phyloP scores from a whole-genome alignment of 2,113 vertebrate species.

The Sceloporus undulatus region DNA sequence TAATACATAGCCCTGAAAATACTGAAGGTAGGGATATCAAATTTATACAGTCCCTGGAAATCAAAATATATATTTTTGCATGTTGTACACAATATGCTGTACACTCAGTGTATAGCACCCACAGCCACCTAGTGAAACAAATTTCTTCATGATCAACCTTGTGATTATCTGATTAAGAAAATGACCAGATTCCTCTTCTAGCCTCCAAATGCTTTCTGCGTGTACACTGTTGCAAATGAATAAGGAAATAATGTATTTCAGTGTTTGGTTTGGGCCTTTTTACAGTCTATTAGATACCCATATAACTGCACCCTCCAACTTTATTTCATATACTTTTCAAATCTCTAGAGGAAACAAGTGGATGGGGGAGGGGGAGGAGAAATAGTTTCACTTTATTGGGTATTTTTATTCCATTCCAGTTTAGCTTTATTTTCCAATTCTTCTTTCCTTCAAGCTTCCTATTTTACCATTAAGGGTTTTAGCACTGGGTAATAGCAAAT shows the following conservation, averaged over 20 bases:
- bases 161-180: not conserved
- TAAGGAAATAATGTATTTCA: not conserved
- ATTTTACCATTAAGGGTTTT: slow-evolving; percentile 5
- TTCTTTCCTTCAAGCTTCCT: slow-evolving; percentile 24
- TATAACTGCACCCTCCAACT: not conserved
- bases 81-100: not conserved
- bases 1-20: not conserved
- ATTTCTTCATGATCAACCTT: not conserved
- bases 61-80: not conserved
- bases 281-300: not conserved
- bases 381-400: not conserved
- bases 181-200: not conserved
- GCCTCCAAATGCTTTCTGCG: not conserved
- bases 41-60: not conserved
- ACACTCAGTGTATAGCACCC: not conserved
- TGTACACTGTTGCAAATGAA: not conserved
- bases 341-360: not conserved
- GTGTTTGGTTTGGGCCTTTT: not conserved
- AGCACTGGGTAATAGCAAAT: slow-evolving; percentile 21
- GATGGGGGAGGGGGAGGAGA: not conserved
- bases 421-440: slow-evolving; percentile 15
- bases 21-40: not conserved
- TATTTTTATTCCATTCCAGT: not conserved
- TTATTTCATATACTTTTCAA: not conserved
- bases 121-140: not conserved